phyloP scores from a whole-genome alignment of 2,888 invertebrate species.

The Philaethria dido region DNA sequence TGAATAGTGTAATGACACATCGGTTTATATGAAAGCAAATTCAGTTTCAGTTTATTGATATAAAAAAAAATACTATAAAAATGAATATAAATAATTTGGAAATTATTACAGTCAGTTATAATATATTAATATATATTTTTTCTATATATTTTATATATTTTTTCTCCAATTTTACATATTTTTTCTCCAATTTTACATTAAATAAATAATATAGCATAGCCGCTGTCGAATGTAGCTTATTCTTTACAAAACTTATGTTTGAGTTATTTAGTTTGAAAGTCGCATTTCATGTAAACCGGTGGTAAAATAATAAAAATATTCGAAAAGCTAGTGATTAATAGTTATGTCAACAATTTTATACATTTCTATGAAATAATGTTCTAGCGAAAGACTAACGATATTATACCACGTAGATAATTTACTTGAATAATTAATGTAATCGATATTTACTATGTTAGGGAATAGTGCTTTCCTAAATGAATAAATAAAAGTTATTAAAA shows the following conservation, averaged over 20 bases:
- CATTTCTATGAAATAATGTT: slow-evolving; percentile 72
- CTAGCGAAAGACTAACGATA: slow-evolving; percentile 71
- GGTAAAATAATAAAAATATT: slow-evolving; percentile 39
- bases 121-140: no score
- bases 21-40: slow-evolving; percentile 10
- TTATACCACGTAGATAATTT: slow-evolving; percentile 64
- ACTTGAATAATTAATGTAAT: slow-evolving; percentile 64
- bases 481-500: slow-evolving; percentile 45
- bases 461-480: slow-evolving; percentile 69
- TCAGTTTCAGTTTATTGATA: background rate
- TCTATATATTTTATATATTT: no score
- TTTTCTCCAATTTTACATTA: no score
- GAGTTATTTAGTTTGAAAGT: background rate
- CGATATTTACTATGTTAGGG: slow-evolving; percentile 70
- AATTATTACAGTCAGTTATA: background rate
- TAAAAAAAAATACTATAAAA: no score
- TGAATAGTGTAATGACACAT: slow-evolving; percentile 46
- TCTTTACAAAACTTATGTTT: background rate
- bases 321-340: slow-evolving; percentile 57
- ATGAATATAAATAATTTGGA: background rate
- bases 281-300: slow-evolving; percentile 18
- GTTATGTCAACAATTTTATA: slow-evolving; percentile 63
- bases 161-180: no score
- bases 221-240: background rate
- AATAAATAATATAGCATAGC: background rate